phyloP scores from a whole-genome alignment of 2,888 invertebrate genomes.

The Stenchaetothrips biformis region DNA sequence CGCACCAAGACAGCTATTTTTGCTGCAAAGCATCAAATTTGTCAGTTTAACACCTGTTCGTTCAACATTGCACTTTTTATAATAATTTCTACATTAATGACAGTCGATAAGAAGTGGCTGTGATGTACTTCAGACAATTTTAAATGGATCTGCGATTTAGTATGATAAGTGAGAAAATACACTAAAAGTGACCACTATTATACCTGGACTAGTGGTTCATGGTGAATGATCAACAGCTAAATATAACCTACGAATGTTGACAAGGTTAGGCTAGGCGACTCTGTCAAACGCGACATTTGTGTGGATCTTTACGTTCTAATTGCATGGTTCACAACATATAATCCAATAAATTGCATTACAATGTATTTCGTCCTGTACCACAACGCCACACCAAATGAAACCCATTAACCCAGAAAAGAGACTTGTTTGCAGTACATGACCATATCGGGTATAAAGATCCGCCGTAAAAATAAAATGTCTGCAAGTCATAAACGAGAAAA shows the following conservation, averaged over 20 bases:
- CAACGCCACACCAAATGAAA: neutral
- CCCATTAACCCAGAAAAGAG: conserved; percentile 3
- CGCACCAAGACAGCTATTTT: no score
- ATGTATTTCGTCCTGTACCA: neutral
- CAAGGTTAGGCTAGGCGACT: conserved; percentile 1
- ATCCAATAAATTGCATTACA: neutral
- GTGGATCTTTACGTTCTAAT: neutral
- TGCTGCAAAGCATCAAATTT: no score
- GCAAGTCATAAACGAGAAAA: neutral
- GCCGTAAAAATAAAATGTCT: neutral
- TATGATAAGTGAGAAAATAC: no score
- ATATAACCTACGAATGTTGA: conserved; percentile 11
- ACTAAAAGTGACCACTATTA: no score
- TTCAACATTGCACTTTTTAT: no score
- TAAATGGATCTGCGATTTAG: no score
- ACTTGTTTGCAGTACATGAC: conserved; percentile 17
- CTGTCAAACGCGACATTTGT: neutral
- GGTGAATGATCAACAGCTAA: neutral
- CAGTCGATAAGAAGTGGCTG: no score
- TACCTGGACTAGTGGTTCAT: no score
- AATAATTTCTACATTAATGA: no score
- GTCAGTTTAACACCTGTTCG: no score
- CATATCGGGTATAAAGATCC: conserved; percentile 17
- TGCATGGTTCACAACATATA: neutral
- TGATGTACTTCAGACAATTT: no score